Evolutionary conservation across 2,797 vertebrate genomes (phyloP).

Genomic region (Euphonia xanthogaster): DNA sequence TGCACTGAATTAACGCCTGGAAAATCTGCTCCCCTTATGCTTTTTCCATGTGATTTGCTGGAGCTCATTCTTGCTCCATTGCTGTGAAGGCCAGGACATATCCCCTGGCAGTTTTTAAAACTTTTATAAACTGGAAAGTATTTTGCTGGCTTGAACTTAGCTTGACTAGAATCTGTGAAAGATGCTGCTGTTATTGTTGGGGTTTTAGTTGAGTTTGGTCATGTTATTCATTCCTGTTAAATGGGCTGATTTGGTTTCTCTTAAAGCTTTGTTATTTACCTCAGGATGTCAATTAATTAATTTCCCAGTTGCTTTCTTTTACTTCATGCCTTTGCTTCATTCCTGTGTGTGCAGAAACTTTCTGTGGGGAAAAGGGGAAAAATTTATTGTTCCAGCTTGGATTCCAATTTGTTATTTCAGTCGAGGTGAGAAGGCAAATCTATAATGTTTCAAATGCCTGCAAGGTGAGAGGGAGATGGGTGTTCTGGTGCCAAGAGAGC

Average conservation of each 20-base stretch:
- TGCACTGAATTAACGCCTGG: conserved; percentile 54
- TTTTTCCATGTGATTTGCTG: conserved; percentile 68
- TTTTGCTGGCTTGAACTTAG: conserved; percentile 61
- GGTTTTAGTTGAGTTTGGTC: conserved; percentile 16
- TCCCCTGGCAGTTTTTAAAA: conserved; percentile 67
- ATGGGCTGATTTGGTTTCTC: background rate
- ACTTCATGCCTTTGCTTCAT: background rate
- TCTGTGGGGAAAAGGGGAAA: background rate
- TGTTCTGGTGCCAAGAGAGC: background rate
- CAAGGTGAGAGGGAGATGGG: background rate
- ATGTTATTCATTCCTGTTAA: background rate
- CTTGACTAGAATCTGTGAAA: conserved; percentile 38
- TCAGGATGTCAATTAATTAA: background rate
- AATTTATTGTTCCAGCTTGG: background rate
- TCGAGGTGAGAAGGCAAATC: background rate
- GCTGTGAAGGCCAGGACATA: conserved; percentile 53
- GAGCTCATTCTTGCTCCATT: conserved; percentile 33
- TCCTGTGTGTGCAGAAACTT: background rate
- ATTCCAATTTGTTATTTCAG: conserved; percentile 31
- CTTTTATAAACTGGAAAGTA: conserved; percentile 77
- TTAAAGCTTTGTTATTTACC: background rate
- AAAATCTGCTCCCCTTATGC: conserved; percentile 64
- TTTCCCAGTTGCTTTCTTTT: background rate
- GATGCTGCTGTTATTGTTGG: conserved; percentile 19
- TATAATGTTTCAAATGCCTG: background rate